These are phyloP conservation scores for Cosmorhoe ocellata DNA, from an alignment of 2,888 invertebrate genomes.

Conservation along the genomic window DNA sequence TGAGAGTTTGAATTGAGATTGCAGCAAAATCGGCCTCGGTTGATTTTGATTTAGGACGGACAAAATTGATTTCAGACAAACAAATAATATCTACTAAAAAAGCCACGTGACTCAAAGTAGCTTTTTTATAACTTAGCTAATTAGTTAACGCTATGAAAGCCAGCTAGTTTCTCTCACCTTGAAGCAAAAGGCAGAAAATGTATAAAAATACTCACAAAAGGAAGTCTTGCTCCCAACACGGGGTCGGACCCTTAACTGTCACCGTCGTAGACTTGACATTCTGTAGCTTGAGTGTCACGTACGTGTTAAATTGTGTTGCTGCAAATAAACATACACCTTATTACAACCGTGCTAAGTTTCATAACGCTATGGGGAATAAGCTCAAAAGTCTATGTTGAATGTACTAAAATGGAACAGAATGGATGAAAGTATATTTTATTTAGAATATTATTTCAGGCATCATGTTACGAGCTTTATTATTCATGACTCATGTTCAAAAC, in stretches of 20 bases:
- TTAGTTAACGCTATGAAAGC: slow-evolving; percentile 1
- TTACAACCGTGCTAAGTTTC: slow-evolving; percentile 1
- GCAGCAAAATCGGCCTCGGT: too few species aligned
- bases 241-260: slow-evolving; percentile 97
- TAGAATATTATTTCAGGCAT: slow-evolving; percentile 21
- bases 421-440: slow-evolving; percentile 21
- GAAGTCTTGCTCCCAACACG: slow-evolving; percentile 99
- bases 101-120: too few species aligned
- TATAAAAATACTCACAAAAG: slow-evolving; percentile 92
- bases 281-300: slow-evolving; percentile 97
- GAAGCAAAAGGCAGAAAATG: slow-evolving; percentile 29
- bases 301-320: slow-evolving; percentile 96
- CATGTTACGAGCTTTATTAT: slow-evolving; percentile 24
- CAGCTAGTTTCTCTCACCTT: slow-evolving; percentile 14
- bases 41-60: too few species aligned
- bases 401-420: slow-evolving; percentile 19
- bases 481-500: slow-evolving; percentile 19
- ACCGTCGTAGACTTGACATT: slow-evolving; percentile 99
- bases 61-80: too few species aligned
- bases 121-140: background rate
- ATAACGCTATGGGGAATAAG: slow-evolving; percentile 7
- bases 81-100: too few species aligned
- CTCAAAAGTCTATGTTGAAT: slow-evolving; percentile 1
- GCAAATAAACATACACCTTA: slow-evolving; percentile 57
- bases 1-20: too few species aligned